phyloP scores from a whole-genome alignment of 2,113 vertebrate species.

The Chloropsis hardwickii region DNA sequence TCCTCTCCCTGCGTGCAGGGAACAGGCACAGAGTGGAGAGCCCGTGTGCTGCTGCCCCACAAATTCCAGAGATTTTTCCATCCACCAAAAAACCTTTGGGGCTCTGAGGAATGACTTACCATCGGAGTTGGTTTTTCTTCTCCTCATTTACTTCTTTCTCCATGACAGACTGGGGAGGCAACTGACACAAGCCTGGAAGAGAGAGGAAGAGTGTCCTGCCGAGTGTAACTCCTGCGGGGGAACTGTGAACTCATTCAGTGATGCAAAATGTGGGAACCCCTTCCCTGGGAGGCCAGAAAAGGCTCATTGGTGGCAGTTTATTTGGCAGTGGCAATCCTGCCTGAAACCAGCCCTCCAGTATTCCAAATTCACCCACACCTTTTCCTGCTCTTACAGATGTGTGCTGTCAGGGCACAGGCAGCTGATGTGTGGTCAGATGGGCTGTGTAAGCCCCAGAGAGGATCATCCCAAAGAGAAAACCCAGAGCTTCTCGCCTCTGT shows the following conservation, averaged over 20 bases:
- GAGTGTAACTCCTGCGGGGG: not conserved
- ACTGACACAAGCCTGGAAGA: slow-evolving; percentile 48
- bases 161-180: slow-evolving; percentile 64
- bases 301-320: not conserved
- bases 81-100: not conserved
- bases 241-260: not conserved
- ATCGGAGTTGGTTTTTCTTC: slow-evolving; percentile 33
- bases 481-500: not conserved
- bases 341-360: not conserved
- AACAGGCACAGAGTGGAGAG: not conserved
- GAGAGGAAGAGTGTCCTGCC: not conserved
- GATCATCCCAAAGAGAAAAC: not conserved
- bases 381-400: not conserved
- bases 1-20: fast-evolving
- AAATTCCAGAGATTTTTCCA: not conserved
- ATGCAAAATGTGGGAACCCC: not conserved
- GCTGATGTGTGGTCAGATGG: not conserved
- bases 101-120: slow-evolving; percentile 6
- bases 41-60: not conserved
- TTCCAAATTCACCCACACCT: not conserved
- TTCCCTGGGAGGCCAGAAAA: not conserved
- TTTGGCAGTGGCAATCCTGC: not conserved
- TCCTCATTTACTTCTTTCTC: slow-evolving; percentile 50
- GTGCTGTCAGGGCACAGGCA: not conserved
- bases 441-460: not conserved